These are phyloP conservation scores for Microdon myrmicae DNA, from an alignment of 2,888 invertebrate species.

Conservation along the genomic window DNA sequence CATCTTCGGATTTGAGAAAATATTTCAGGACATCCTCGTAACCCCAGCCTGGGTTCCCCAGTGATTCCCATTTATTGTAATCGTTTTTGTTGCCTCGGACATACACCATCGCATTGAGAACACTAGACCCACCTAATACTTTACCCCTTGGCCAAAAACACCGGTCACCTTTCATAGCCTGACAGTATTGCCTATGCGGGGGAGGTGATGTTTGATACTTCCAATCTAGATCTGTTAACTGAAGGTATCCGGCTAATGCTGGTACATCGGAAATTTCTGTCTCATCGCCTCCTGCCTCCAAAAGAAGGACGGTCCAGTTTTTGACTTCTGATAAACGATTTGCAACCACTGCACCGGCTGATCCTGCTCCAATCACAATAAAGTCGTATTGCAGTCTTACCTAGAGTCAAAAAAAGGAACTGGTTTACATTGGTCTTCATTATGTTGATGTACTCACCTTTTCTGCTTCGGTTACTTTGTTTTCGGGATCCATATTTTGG, in stretches of 20 bases:
- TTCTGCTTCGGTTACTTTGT: slow-evolving; percentile 76
- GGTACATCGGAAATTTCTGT: slow-evolving; percentile 90
- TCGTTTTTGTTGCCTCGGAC: slow-evolving; percentile 87
- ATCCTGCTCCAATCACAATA: slow-evolving; percentile 86
- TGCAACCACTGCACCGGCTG: slow-evolving; percentile 89
- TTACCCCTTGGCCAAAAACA: slow-evolving; percentile 95
- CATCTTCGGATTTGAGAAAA: slow-evolving; percentile 88
- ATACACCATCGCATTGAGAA: slow-evolving; percentile 92
- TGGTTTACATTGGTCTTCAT: neutral
- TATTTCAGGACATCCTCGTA: slow-evolving; percentile 84
- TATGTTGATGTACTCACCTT: slow-evolving; percentile 71
- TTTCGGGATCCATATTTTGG: slow-evolving; percentile 84
- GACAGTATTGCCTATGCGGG: slow-evolving; percentile 80
- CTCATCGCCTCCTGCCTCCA: slow-evolving; percentile 90
- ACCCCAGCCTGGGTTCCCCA: slow-evolving; percentile 89
- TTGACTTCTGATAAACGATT: slow-evolving; percentile 82
- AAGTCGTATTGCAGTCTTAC: slow-evolving; percentile 85
- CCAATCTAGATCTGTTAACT: slow-evolving; percentile 90
- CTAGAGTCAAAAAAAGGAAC: slow-evolving; percentile 67
- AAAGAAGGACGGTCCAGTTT: slow-evolving; percentile 83
- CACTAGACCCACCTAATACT: slow-evolving; percentile 87
- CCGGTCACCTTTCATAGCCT: slow-evolving; percentile 86
- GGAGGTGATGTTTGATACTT: slow-evolving; percentile 88
- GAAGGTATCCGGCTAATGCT: slow-evolving; percentile 83
- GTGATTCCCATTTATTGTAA: slow-evolving; percentile 85